Evolutionary conservation across 2,797 vertebrate species (phyloP).

Genomic region (Alca torda): DNA sequence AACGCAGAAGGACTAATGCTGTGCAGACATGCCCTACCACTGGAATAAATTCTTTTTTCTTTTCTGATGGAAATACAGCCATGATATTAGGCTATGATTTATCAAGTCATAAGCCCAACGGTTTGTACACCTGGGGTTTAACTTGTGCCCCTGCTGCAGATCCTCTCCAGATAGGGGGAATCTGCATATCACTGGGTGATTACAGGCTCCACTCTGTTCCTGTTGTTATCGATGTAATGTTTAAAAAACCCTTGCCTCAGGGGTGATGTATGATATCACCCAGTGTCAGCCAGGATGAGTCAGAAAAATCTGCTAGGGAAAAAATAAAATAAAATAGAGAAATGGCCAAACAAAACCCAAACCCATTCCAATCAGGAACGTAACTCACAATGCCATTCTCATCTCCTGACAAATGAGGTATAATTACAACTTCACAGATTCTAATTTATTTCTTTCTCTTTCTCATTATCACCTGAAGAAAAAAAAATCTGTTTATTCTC

Average conservation of each 20-base stretch:
- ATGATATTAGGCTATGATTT: neutral
- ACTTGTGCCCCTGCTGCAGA: neutral
- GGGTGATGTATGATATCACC: neutral
- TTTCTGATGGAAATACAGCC: neutral
- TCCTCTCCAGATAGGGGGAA: neutral
- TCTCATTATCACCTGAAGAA: slow-evolving; percentile 2
- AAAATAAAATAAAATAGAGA: neutral
- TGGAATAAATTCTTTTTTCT: neutral
- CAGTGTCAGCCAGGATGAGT: neutral
- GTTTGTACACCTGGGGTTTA: neutral
- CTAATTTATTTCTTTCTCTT: neutral
- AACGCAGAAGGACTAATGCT: neutral
- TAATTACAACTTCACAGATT: neutral
- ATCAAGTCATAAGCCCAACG: neutral
- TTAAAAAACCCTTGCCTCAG: neutral
- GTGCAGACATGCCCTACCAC: neutral
- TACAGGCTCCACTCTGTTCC: neutral
- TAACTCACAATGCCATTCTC: neutral
- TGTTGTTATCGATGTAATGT: neutral
- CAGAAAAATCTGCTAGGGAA: neutral
- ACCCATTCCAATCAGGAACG: neutral
- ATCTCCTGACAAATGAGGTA: neutral
- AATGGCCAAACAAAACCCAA: neutral
- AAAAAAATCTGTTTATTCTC: neutral
- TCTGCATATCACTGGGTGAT: neutral